Evolutionary conservation across 1,140 invertebrate species (phyloP).

Genomic region (Arctopsyche grandis): DNA sequence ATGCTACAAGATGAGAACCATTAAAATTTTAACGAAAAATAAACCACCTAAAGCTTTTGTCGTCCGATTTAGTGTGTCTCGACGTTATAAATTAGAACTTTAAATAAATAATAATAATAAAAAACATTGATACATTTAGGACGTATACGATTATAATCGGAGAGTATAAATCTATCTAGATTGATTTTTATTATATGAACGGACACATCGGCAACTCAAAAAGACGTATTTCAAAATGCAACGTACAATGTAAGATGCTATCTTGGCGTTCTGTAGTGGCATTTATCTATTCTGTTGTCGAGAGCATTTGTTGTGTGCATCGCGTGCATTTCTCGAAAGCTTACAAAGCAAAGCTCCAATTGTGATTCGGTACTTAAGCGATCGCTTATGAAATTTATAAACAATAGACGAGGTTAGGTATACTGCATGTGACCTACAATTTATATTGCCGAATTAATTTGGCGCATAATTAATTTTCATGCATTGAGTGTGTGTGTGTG

Average conservation of each 20-base stretch:
- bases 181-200: conserved; percentile 10
- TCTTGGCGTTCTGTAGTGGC: neutral
- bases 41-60: neutral
- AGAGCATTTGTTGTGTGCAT: conserved; percentile 1
- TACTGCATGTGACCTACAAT: too few relatives aligned
- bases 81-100: neutral
- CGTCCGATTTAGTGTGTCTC: neutral
- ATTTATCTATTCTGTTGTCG: neutral
- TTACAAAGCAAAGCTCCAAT: too few relatives aligned
- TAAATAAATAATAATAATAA: neutral
- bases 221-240: conserved; percentile 1
- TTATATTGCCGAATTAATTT: neutral
- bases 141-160: neutral
- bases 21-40: too few relatives aligned
- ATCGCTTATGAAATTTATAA: too few relatives aligned
- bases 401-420: too few relatives aligned
- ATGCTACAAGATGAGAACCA: too few relatives aligned
- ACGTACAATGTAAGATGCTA: neutral
- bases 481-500: too few relatives aligned
- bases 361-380: too few relatives aligned
- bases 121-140: neutral
- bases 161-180: neutral
- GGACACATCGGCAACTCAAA: neutral
- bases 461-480: too few relatives aligned
- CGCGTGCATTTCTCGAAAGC: neutral